Conservation (phyloP, 2,113 vertebrate genomes). For the Cettia cetti region DNA sequence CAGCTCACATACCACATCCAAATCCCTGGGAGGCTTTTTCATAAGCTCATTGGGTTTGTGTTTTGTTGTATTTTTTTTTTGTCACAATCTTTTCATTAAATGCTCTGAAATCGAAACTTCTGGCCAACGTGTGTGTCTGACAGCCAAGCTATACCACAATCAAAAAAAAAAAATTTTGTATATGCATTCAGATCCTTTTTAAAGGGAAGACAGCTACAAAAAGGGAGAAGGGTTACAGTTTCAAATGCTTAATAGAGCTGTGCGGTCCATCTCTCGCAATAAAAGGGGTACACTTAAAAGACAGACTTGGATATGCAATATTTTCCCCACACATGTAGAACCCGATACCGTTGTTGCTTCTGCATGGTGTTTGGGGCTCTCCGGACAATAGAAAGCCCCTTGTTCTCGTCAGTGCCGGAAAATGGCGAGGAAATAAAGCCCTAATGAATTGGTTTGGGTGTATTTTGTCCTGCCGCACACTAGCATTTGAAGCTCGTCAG, state of each 20-base stretch:
- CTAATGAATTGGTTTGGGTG: not conserved
- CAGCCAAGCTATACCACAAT: not conserved
- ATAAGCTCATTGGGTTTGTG: slow-evolving; percentile 42
- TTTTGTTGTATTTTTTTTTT: not conserved
- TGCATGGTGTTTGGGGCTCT: not conserved
- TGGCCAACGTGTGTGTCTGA: not conserved
- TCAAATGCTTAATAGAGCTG: not conserved
- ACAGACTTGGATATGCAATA: not conserved
- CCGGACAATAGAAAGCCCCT: slow-evolving; percentile 11
- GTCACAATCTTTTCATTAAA: slow-evolving; percentile 38
- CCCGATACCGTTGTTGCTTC: not conserved
- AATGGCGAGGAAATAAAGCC: slow-evolving; percentile 7
- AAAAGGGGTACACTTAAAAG: not conserved
- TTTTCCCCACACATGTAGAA: slow-evolving; percentile 6
- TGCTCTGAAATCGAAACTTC: slow-evolving; percentile 13
- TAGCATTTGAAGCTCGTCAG: not conserved
- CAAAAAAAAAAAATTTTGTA: not conserved
- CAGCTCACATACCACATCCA: slow-evolving; percentile 40
- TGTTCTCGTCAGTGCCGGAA: not conserved
- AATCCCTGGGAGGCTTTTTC: slow-evolving; percentile 37
- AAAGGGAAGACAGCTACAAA: not conserved
- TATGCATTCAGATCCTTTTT: not conserved
- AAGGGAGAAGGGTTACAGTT: not conserved
- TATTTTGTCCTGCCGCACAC: slow-evolving; percentile 9
- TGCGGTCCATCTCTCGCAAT: not conserved